A percentile compares a stretch with the other conserved stretches of the same genome.
These are phyloP conservation scores for Yponomeuta evonymella DNA, from an alignment of 2,888 invertebrate genomes.

Conservation along the genomic window DNA sequence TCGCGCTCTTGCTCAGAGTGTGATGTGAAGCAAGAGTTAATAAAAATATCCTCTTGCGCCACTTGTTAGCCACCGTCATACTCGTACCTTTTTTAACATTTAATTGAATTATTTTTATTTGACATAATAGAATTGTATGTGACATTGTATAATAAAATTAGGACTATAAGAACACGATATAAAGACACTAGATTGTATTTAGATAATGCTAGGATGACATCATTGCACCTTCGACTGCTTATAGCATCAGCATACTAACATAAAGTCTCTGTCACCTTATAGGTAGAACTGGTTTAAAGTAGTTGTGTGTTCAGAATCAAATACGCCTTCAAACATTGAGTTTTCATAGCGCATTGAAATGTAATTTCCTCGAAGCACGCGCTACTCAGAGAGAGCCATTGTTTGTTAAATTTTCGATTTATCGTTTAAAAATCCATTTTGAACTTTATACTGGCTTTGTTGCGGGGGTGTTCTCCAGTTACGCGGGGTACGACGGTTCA, in stretches of 20 bases:
- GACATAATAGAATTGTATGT: no score
- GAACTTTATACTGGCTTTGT: background rate
- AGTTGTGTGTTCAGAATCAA: background rate
- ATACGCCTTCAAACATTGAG: background rate
- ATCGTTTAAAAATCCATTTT: background rate
- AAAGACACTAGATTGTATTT: slow-evolving; percentile 5
- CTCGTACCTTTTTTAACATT: no score
- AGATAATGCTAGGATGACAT: slow-evolving; percentile 5
- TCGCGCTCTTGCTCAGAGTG: background rate
- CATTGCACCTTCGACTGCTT: slow-evolving; percentile 7
- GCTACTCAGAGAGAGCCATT: background rate
- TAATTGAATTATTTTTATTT: no score
- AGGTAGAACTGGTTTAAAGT: slow-evolving; percentile 7
- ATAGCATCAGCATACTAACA: slow-evolving; percentile 4
- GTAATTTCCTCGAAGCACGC: background rate
- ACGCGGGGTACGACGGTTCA: background rate
- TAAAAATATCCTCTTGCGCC: slow-evolving; percentile 3
- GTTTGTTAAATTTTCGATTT: background rate
- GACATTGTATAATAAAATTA: no score
- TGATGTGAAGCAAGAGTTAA: background rate
- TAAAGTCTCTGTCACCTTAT: slow-evolving; percentile 8
- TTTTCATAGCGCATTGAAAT: background rate
- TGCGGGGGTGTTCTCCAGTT: background rate
- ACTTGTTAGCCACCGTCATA: background rate
- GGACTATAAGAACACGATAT: no score